phyloP scores from a whole-genome alignment of 2,113 vertebrate species.

The Phalacrocorax carbo region DNA sequence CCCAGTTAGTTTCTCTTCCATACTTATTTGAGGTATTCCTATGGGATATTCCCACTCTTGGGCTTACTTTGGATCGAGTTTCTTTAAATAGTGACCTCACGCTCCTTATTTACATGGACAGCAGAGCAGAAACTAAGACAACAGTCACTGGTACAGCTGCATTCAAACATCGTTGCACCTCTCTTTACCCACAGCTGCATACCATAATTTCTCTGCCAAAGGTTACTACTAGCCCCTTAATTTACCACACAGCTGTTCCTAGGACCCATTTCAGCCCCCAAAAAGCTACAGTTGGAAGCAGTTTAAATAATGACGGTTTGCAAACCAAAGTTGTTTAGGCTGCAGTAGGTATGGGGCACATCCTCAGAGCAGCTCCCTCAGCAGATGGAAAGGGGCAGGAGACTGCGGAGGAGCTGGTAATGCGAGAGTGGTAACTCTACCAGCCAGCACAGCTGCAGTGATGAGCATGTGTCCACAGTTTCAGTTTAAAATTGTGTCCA shows the following conservation, averaged over 20 bases:
- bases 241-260: not conserved
- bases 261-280: not conserved
- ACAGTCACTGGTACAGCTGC: not conserved
- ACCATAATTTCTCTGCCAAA: not conserved
- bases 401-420: not conserved
- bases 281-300: not conserved
- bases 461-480: not conserved
- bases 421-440: not conserved
- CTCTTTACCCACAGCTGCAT: not conserved
- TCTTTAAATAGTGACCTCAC: conserved; percentile 1
- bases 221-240: not conserved
- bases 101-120: not conserved
- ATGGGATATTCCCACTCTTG: not conserved
- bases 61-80: not conserved
- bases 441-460: conserved; percentile 36
- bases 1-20: not conserved
- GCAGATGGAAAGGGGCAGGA: not conserved
- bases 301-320: not conserved
- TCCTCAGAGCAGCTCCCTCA: not conserved
- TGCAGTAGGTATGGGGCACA: not conserved
- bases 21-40: not conserved
- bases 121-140: not conserved
- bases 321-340: not conserved
- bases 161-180: not conserved
- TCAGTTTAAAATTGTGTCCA: not conserved